A percentile compares a stretch with the other conserved stretches of the same genome.
Evolutionary conservation across 2,113 vertebrate genomes (phyloP).

Genomic region (Lepus timidus): DNA sequence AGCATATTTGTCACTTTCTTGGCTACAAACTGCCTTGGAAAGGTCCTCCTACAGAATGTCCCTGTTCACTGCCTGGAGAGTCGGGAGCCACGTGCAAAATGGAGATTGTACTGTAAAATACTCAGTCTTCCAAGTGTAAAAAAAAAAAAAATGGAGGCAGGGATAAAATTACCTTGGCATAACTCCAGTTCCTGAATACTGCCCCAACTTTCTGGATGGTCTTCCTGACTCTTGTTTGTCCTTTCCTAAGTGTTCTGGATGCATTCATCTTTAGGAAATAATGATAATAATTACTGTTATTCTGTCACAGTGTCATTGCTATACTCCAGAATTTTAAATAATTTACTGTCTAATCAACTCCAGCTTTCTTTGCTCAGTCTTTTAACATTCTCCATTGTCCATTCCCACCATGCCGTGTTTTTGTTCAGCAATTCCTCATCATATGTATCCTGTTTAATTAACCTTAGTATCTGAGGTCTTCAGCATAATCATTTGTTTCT

Average conservation of each 20-base stretch:
- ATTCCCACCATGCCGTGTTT: not conserved
- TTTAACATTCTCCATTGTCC: not conserved
- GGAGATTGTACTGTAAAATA: slow-evolving; percentile 5
- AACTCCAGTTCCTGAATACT: not conserved
- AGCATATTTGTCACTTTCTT: not conserved
- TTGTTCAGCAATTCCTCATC: not conserved
- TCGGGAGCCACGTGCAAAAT: not conserved
- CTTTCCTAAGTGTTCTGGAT: not conserved
- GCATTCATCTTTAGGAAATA: not conserved
- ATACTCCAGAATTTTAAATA: not conserved
- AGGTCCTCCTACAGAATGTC: not conserved
- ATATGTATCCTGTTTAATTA: not conserved
- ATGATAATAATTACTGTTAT: not conserved
- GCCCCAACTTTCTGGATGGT: not conserved
- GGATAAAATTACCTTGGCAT: not conserved
- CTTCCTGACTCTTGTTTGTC: not conserved
- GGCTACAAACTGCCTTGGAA: slow-evolving; percentile 15
- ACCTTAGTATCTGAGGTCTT: not conserved
- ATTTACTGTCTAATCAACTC: not conserved
- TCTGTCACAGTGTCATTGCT: not conserved
- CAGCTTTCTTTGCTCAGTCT: not conserved
- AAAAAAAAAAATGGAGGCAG: not conserved
- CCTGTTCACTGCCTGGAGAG: not conserved
- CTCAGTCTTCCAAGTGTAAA: not conserved
- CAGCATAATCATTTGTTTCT: not conserved